Evolutionary conservation across 2,888 invertebrate species (phyloP), one percentile per base, ranked within the genome.

Genomic region (Sarcophaga carnaria): DNA sequence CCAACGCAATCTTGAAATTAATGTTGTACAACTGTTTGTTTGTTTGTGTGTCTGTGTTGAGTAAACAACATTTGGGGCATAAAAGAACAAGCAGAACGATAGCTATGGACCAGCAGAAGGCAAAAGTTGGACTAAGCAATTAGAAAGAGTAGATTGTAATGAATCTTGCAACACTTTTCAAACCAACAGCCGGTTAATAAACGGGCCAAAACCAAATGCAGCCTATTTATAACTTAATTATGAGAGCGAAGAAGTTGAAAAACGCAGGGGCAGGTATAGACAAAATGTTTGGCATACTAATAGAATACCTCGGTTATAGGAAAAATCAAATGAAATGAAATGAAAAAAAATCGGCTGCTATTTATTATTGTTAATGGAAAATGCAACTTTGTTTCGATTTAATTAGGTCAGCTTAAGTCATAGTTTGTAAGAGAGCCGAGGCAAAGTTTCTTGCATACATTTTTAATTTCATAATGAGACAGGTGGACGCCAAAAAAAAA

Each of bases 1-100:
- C 87, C 79, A 81, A 84, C 84, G 87, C 87, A 87, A 87, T 87
- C 87, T 80, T 71, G 76, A 77, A 76, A 85, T 80, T 80, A 80
- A 80, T 76, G 75, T 76, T 80, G 59, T 71, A 71, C 70, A 84
- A 76, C 59, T 84, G 74, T 75, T 69, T 62, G 69, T 37, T 70
- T 20, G 20, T 54, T 12, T 54, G 37, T 37, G 37, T 37, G 37
- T 54, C 12, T 14, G 4, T 54, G 54, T 54, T 54, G 54, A 4
- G 12, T 54, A 17, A 14, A 54, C 54, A 54, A 54, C 54, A 54
- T 54, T 12, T 54, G 17, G 67, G 59, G 64, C 82, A 82, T 71
- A 4, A 14, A 4, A 12, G 3, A 54, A 62, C 10, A 62, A 62
- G 20, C 22, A 20, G 10, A 64, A 64, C 27, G 17, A 11, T 8